These are phyloP conservation scores for Rostratula benghalensis DNA, from an alignment of 2,113 vertebrate genomes.

Conservation along the genomic window DNA sequence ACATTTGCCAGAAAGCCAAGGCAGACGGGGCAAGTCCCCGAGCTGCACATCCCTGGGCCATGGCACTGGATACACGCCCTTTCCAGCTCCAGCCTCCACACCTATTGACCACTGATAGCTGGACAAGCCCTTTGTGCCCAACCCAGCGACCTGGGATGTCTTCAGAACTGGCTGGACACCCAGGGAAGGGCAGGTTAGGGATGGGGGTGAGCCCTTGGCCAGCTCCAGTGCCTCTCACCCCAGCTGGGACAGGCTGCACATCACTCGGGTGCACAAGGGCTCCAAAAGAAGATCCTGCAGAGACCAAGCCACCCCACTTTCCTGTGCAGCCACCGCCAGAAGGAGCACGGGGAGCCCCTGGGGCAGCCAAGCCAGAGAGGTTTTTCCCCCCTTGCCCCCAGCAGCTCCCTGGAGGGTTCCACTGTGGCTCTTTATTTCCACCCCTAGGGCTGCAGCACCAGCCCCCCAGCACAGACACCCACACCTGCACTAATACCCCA, in stretches of 20 bases:
- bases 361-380: not conserved
- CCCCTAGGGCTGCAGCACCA: not conserved
- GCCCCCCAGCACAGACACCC: not conserved
- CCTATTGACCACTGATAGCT: fast-evolving
- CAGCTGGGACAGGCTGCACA: not conserved
- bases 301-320: not conserved
- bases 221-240: not conserved
- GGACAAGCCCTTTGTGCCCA: not conserved
- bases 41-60: not conserved
- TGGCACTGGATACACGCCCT: fast-evolving
- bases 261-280: not conserved
- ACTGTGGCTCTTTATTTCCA: not conserved
- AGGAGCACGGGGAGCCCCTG: not conserved
- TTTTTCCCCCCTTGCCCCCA: not conserved
- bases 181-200: not conserved
- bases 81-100: not conserved
- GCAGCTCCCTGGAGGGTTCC: not conserved
- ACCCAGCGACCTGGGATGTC: not conserved
- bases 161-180: not conserved
- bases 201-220: not conserved
- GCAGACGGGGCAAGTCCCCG: not conserved
- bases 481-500: not conserved
- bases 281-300: not conserved
- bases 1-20: not conserved
- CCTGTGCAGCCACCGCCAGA: not conserved